Base-by-base conservation (phyloP, 2,888 invertebrate species). In the Caenorhabditis parvicauda region DNA sequence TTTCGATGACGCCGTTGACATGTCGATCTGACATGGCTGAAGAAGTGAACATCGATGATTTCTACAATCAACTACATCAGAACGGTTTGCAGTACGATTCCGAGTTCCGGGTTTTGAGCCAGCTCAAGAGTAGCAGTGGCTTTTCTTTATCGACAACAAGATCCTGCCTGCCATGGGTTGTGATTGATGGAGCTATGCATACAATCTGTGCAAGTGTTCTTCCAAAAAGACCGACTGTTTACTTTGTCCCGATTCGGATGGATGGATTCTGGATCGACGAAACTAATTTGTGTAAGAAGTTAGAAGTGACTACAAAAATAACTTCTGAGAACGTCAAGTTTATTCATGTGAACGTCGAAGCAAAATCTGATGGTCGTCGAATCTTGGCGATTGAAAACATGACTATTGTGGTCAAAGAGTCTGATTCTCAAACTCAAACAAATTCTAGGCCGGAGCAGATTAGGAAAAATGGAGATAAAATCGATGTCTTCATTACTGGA, bases 71-170 rank as follows among this genome's bases (percentile, higher is more conserved):
- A 9, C 44, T 68, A 2, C 64, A 58, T n/a, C 21, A 37, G 5
- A 59, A 64, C 43, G 73, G 72, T 7, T 22, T 73, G 17, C 64
- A 61, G 29, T 74, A 73, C 35, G 65, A 70, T 14, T 52, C 54
- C 19, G 47, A 54, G 6, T 65, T 74, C 42, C 57, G 64, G 45
- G 51, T n/a, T n/a, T n/a, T n/a, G n/a, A n/a, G n/a, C n/a, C n/a
- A n/a, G n/a, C n/a, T n/a, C n/a, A n/a, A n/a, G n/a, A n/a, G n/a
- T n/a, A n/a, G n/a, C n/a, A n/a, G n/a, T n/a, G n/a, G n/a, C n/a
- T n/a, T n/a, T n/a, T n/a, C n/a, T n/a, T n/a, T n/a, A n/a, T n/a
- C n/a, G n/a, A n/a, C n/a, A n/a, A n/a, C n/a, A n/a, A n/a, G n/a
- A n/a, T n/a, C n/a, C n/a, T n/a, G n/a, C n/a, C 57, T 55, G 21